These are phyloP conservation scores for Mormoops blainvillei DNA, from an alignment of 2,113 vertebrate species.

Conservation along the genomic window DNA sequence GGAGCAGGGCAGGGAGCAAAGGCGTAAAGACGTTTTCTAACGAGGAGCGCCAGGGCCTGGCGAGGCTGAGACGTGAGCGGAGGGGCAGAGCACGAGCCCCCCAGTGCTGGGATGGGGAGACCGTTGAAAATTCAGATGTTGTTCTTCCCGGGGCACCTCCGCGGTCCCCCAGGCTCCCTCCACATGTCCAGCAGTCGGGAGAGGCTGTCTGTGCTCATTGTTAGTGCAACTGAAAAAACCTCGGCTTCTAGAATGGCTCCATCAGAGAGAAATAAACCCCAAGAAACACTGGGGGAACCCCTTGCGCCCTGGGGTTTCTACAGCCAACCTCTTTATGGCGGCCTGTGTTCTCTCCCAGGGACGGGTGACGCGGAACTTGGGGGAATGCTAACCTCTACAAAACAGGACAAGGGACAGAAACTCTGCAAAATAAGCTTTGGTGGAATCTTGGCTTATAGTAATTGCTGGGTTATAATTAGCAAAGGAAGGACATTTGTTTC, in stretches of 20 bases:
- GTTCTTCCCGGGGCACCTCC: background rate
- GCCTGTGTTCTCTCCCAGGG: background rate
- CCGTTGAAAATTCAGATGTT: background rate
- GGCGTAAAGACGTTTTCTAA: background rate
- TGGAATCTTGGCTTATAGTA: background rate
- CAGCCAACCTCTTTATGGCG: background rate
- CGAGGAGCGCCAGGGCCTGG: background rate
- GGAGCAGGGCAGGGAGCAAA: background rate
- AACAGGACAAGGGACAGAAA: background rate
- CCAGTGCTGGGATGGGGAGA: background rate
- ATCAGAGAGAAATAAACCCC: background rate
- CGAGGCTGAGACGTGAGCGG: background rate
- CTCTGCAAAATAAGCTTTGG: background rate
- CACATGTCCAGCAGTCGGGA: background rate
- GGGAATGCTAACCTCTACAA: background rate
- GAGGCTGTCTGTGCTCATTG: background rate
- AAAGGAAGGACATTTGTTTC: background rate
- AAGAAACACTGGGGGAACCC: accelerated
- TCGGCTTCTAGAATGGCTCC: background rate
- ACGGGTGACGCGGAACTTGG: background rate
- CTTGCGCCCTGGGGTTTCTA: background rate
- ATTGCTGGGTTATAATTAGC: background rate
- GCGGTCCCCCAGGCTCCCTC: background rate
- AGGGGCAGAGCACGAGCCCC: too few relatives aligned
- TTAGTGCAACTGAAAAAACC: background rate